A percentile compares a stretch with the other conserved stretches of the same genome.
phyloP scores from a whole-genome alignment of 2,797 vertebrate genomes.

The Aselliscus stoliczkanus region DNA sequence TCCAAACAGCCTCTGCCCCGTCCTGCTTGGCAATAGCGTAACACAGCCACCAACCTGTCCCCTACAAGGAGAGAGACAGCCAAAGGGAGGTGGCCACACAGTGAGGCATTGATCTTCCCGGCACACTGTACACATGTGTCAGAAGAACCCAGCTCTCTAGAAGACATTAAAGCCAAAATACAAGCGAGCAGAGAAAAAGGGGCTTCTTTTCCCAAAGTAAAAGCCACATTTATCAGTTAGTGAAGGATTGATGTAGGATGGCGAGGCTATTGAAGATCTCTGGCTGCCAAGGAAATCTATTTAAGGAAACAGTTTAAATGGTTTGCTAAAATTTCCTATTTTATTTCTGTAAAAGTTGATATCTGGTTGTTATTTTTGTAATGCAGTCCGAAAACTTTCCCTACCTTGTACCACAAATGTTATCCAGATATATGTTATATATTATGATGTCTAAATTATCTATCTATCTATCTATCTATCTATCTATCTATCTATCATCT shows the following conservation, averaged over 20 bases:
- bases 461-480: too few relatives aligned
- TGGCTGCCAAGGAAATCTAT: not conserved
- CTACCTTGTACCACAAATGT: not conserved
- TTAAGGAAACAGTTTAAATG: not conserved
- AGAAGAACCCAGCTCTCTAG: not conserved
- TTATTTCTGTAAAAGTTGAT: not conserved
- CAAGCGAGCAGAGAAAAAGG: not conserved
- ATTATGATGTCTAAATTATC: too few relatives aligned
- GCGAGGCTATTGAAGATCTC: not conserved
- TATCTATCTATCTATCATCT: too few relatives aligned
- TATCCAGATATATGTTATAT: too few relatives aligned
- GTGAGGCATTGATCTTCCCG: not conserved
- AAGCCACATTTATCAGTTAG: not conserved
- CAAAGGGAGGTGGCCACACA: not conserved
- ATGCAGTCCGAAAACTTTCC: not conserved
- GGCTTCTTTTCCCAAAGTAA: not conserved
- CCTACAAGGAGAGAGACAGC: not conserved
- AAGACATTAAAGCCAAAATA: not conserved
- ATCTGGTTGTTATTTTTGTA: not conserved
- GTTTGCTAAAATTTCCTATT: not conserved
- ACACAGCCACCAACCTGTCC: too few relatives aligned
- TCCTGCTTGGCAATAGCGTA: too few relatives aligned
- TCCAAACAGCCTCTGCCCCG: too few relatives aligned
- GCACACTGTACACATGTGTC: accelerated
- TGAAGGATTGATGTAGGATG: not conserved